Conservation (phyloP, 2,797 vertebrate genomes). For the Hemitrygon akajei region DNA sequence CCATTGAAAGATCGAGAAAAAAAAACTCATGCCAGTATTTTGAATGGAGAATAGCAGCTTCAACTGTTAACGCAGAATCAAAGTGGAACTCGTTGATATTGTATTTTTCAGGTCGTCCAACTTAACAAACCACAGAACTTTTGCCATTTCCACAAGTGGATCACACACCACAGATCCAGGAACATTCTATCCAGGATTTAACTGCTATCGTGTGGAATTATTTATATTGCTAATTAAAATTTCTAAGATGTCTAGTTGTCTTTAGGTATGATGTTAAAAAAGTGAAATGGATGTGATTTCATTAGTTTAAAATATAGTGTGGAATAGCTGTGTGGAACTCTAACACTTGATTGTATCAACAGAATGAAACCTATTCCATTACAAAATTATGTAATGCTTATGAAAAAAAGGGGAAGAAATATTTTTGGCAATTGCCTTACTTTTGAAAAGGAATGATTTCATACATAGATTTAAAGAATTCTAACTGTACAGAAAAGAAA, state of each 20-base stretch:
- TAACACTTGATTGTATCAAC: not conserved
- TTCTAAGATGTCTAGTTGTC: not conserved
- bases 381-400: not conserved
- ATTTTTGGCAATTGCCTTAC: not conserved
- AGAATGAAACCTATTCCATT: not conserved
- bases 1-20: not conserved
- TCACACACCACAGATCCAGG: not conserved
- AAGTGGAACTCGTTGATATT: not conserved
- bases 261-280: not conserved
- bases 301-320: not conserved
- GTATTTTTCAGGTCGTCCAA: too few relatives aligned
- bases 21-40: not conserved
- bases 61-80: not conserved
- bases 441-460: too few relatives aligned
- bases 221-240: not conserved
- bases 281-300: not conserved
- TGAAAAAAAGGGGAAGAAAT: not conserved
- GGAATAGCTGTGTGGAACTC: not conserved
- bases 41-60: not conserved
- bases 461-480: too few relatives aligned
- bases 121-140: too few relatives aligned
- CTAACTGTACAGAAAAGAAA: too few relatives aligned
- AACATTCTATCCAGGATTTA: not conserved
- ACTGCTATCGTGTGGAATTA: not conserved
- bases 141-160: not conserved